These are phyloP conservation scores for Zosterops hypoxanthus DNA, from an alignment of 2,113 vertebrate species.

Conservation along the genomic window DNA sequence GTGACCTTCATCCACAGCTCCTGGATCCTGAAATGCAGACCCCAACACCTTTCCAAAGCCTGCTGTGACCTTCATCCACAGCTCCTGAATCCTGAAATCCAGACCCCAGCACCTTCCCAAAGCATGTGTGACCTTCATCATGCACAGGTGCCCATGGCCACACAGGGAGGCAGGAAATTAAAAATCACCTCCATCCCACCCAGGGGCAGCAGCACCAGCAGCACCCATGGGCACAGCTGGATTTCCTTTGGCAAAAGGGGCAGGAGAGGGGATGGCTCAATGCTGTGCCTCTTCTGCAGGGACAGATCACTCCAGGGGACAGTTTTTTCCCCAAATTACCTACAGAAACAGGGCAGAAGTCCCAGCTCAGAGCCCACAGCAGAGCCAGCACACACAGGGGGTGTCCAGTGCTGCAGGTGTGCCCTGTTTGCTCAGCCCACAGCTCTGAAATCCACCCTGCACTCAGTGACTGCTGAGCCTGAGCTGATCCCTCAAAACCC, in stretches of 20 bases:
- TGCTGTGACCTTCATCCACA: too few relatives aligned
- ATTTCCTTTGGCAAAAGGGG: not conserved
- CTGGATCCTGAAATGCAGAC: too few relatives aligned
- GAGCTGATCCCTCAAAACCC: not conserved
- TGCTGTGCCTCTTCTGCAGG: not conserved
- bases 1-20: too few relatives aligned
- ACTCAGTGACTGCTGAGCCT: too few relatives aligned
- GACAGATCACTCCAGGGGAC: rapidly evolving
- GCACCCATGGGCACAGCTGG: not conserved
- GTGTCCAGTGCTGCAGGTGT: not conserved
- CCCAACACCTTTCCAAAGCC: too few relatives aligned
- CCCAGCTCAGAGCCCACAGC: not conserved
- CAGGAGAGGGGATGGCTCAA: not conserved
- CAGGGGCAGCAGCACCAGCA: not conserved
- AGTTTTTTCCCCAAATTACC: not conserved
- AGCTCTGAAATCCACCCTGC: not conserved
- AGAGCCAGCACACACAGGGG: rapidly evolving
- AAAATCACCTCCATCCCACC: not conserved
- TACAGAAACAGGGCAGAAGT: not conserved
- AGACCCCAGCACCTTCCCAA: too few relatives aligned
- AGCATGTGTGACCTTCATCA: too few relatives aligned
- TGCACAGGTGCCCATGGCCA: too few relatives aligned
- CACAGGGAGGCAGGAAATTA: not conserved
- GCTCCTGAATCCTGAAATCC: too few relatives aligned
- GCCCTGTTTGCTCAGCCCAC: rapidly evolving